Conservation (phyloP, 2,113 vertebrate genomes). For the Grammomys surdaster region DNA sequence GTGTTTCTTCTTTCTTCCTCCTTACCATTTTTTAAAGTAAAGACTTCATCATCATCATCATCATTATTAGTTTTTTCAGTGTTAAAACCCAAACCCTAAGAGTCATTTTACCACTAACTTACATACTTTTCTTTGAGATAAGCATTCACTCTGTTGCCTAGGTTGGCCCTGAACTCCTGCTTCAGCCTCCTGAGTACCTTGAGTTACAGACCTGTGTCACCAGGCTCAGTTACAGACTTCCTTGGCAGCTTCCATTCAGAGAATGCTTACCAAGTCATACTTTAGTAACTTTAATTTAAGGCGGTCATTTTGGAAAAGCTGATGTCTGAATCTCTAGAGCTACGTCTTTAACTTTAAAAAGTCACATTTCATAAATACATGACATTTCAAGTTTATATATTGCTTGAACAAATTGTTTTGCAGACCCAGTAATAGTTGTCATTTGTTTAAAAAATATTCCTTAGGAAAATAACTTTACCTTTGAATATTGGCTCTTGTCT, state of each 20-base stretch:
- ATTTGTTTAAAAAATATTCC: constrained; percentile 44
- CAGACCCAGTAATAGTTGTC: not conserved
- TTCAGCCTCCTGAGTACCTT: not conserved
- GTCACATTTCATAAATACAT: not conserved
- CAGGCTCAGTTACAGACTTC: not conserved
- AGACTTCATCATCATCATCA: not conserved
- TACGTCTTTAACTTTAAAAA: constrained; percentile 12
- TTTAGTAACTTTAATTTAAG: constrained; percentile 57
- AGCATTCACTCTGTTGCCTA: not conserved
- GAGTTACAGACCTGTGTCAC: not conserved
- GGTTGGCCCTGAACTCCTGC: not conserved
- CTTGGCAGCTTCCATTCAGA: constrained; percentile 1
- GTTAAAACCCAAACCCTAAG: not conserved
- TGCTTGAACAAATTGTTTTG: not conserved
- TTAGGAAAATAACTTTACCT: not conserved
- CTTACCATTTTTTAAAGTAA: not conserved
- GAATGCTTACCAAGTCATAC: not conserved
- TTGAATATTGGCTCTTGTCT: not conserved
- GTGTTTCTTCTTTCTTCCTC: constrained; percentile 5
- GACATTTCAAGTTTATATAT: constrained; percentile 35
- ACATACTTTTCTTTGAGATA: not conserved
- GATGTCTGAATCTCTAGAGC: not conserved
- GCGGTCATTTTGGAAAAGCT: constrained; percentile 8
- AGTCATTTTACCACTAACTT: not conserved
- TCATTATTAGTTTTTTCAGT: not conserved